These are phyloP conservation scores for Alentia gelatinosa DNA, from an alignment of 2,888 invertebrate species.

Conservation along the genomic window DNA sequence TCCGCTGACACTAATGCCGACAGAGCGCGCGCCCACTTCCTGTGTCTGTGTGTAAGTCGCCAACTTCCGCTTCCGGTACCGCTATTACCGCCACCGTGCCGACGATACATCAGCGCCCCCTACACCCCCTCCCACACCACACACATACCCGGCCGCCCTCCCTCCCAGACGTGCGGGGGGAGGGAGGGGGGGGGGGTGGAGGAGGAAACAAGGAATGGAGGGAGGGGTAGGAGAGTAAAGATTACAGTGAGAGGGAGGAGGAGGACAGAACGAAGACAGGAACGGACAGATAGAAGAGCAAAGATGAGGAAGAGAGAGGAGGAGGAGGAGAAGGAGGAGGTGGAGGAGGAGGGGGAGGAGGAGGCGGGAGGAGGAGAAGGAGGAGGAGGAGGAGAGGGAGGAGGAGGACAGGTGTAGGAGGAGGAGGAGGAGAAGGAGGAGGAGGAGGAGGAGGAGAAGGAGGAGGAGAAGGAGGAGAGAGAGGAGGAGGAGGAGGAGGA, in stretches of 20 bases:
- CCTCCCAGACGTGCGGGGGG: neutral
- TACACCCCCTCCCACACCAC: neutral
- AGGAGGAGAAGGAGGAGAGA: neutral
- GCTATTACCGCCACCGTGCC: neutral
- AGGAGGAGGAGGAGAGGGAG: neutral
- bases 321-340: neutral
- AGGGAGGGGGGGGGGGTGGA: neutral
- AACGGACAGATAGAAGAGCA: neutral
- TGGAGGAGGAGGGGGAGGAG: neutral
- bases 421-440: neutral
- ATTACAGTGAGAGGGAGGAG: neutral
- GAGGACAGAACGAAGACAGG: neutral
- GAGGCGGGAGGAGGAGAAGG: neutral
- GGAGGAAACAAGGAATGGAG: neutral
- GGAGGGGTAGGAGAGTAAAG: neutral
- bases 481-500: neutral
- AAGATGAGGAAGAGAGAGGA: neutral
- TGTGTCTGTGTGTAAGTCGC: constrained; percentile 36
- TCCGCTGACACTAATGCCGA: constrained; percentile 48
- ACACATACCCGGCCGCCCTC: neutral
- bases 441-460: neutral
- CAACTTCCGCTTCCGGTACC: constrained; percentile 40
- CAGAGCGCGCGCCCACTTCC: constrained; percentile 41
- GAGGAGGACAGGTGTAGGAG: neutral
- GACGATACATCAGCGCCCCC: constrained; percentile 20